Base-by-base conservation (phyloP, 2,888 invertebrate species). In the Rhamnusium bicolor region DNA sequence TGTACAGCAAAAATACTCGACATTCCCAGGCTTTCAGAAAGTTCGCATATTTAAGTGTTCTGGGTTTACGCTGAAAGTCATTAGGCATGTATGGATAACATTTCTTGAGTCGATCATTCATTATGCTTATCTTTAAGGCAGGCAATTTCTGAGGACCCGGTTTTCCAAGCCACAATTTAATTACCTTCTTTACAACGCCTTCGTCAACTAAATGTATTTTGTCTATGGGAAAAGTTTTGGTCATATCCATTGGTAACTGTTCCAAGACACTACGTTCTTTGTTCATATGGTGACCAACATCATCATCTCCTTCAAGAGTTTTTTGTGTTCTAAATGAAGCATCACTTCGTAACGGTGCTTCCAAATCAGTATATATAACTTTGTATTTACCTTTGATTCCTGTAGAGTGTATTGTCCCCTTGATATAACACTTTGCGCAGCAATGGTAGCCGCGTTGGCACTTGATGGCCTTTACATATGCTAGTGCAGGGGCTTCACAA, bases 231-330 rank as follows among this genome's bases (percentile, higher is more conserved):
- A 68, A 68, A 16, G 60, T 27, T 60, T 56, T 68, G 12, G 60
- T 58, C 68, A 68, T 68, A 40, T 65, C 49, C 0, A 56, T 58
- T 27, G 58, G 68, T 27, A 58, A 16, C 10, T 21, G 40, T 58
- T 68, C 40, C 5, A 68, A 21, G 40, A 68, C 16, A 24, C 56
- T 68, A 27, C 46, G 60, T 24, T 68, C 67, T 58, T 71, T 72
- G 27, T 72, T 72, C 72, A 72, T 72, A 62, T 72, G 65, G 46
- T 72, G 69, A 14, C 69, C 69, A 29, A 47, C 29, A 54, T 72
- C 69, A 70, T 62, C 62, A 56, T 49, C 47, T 14, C 69, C 21
- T n/a, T 10, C 69, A 63, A 63, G 58, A 69, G 63, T 72, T 62
- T 63, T 51, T 40, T n/a, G n/a, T n/a, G 63, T 69, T 19, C 69